A percentile compares a stretch with the other conserved stretches of the same genome.
Conservation (phyloP, 2,113 vertebrate genomes). For the Herpetotheres cachinnans region DNA sequence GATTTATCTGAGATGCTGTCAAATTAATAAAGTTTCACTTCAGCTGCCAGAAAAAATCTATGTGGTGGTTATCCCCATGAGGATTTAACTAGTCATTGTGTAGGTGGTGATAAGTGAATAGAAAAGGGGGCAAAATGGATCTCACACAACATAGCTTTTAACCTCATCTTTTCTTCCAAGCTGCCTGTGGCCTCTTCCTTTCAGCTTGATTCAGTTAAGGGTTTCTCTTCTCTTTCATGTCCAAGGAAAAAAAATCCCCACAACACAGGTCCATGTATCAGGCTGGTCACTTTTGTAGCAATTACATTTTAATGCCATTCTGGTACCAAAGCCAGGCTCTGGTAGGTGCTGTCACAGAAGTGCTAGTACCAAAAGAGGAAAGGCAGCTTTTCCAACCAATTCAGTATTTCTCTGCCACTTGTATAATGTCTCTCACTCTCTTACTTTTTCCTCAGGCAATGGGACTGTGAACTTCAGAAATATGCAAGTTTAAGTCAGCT, state of each 20-base stretch:
- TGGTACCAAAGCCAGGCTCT: background rate
- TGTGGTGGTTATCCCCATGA: background rate
- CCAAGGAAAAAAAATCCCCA: background rate
- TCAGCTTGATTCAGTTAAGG: background rate
- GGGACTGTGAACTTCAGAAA: background rate
- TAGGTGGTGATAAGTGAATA: background rate
- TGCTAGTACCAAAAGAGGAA: background rate
- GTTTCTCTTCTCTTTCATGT: background rate
- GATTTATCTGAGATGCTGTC: conserved; percentile 24
- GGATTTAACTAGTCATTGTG: background rate
- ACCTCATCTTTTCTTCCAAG: background rate
- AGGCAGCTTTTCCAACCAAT: background rate
- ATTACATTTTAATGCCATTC: background rate
- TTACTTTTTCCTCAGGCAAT: background rate
- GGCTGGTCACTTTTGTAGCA: background rate
- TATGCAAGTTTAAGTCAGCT: background rate
- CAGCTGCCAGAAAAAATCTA: background rate
- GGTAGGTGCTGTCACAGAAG: background rate
- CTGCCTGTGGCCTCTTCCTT: background rate
- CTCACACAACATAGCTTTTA: background rate
- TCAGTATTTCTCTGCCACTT: background rate
- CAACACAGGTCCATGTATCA: background rate
- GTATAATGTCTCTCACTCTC: background rate
- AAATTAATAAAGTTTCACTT: conserved; percentile 44
- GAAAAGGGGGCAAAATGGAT: background rate